Evolutionary conservation across 2,888 invertebrate species (phyloP).

Genomic region (Pseudococcus viburni): DNA sequence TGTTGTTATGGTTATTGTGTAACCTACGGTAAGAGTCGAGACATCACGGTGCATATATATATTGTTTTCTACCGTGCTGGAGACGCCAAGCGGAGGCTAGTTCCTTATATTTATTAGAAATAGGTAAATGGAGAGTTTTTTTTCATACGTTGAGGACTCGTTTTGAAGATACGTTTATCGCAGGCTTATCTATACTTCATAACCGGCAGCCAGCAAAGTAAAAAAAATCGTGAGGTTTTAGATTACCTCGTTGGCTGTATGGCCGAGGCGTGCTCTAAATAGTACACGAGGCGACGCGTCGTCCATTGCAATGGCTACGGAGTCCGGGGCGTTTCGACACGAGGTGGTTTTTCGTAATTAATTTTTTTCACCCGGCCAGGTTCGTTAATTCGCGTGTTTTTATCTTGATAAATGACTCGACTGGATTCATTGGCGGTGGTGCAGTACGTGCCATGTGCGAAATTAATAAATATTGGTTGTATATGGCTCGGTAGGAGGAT

Average conservation of each 20-base stretch:
- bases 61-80: neutral
- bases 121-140: neutral
- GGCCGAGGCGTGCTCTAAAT: neutral
- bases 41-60: conserved; percentile 11
- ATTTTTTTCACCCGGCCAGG: neutral
- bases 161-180: neutral
- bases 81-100: neutral
- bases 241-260: no score
- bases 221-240: conserved; percentile 13
- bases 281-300: neutral
- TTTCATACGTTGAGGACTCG: neutral
- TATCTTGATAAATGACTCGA: neutral
- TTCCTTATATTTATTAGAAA: conserved; percentile 25
- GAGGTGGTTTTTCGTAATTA: conserved; percentile 15
- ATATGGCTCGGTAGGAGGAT: neutral
- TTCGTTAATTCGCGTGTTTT: neutral
- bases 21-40: neutral
- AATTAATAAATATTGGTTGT: neutral
- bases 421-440: neutral
- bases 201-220: neutral
- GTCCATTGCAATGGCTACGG: neutral
- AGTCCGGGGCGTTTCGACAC: neutral
- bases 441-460: neutral
- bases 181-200: neutral
- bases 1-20: conserved; percentile 16